These are phyloP conservation scores for Fistularia commersonii DNA, from an alignment of 2,797 vertebrate genomes.

Conservation along the genomic window DNA sequence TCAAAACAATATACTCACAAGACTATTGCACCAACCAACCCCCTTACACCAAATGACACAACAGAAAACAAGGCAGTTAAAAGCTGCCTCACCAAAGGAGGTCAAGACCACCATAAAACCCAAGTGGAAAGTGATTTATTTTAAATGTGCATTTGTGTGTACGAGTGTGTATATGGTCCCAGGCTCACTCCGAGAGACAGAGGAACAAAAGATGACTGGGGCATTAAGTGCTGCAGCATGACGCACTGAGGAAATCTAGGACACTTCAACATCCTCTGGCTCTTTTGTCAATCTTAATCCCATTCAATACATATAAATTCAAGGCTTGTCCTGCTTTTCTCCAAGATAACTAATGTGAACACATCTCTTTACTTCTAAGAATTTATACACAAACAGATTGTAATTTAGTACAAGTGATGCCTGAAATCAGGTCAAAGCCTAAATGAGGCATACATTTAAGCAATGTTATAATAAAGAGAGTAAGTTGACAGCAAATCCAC, in stretches of 20 bases:
- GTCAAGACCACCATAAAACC: constrained; percentile 20
- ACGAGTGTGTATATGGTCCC: constrained; percentile 12
- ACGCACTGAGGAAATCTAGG: constrained; percentile 62
- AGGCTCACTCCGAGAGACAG: constrained; percentile 31
- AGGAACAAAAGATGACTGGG: constrained; percentile 46
- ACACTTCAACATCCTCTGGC: constrained; percentile 58
- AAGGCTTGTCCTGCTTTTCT: constrained; percentile 1
- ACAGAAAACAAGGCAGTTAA: constrained; percentile 11
- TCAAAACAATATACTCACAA: too few relatives aligned
- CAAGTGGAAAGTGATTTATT: constrained; percentile 6
- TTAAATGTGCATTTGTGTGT: constrained; percentile 5
- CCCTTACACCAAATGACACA: constrained; percentile 7
- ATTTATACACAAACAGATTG: not conserved
- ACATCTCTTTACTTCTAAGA: not conserved
- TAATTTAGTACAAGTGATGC: too few relatives aligned
- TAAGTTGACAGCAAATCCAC: too few relatives aligned
- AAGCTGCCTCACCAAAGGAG: constrained; percentile 16
- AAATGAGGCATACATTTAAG: too few relatives aligned
- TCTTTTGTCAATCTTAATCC: constrained; percentile 64
- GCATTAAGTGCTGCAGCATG: constrained; percentile 25
- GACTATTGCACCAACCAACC: too few relatives aligned
- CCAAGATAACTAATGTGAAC: constrained; percentile 5
- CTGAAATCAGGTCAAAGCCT: too few relatives aligned
- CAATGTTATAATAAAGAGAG: too few relatives aligned
- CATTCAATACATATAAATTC: constrained; percentile 34